These are phyloP conservation scores for Psittacula cyanocephala DNA, from an alignment of 2,113 vertebrate genomes.

Conservation along the genomic window DNA sequence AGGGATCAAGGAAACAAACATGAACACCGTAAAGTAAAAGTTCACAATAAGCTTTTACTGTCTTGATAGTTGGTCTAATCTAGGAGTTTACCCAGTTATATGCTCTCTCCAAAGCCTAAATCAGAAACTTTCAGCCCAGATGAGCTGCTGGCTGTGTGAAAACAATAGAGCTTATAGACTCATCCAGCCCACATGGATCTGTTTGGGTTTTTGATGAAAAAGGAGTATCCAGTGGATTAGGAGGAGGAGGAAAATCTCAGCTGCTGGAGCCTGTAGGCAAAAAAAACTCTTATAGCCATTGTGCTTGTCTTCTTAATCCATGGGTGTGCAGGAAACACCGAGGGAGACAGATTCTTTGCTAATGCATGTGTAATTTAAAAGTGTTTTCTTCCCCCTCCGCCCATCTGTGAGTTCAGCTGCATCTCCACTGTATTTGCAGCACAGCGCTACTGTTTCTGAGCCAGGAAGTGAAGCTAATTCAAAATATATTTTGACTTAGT, in stretches of 20 bases:
- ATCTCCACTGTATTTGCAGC: slow-evolving; percentile 49
- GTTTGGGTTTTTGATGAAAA: slow-evolving; percentile 62
- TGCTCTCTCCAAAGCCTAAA: not conserved
- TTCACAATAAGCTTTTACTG: not conserved
- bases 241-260: not conserved
- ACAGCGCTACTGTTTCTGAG: slow-evolving; percentile 62
- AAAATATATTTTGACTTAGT: slow-evolving; percentile 49
- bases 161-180: slow-evolving; percentile 7
- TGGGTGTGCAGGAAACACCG: slow-evolving; percentile 52
- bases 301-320: slow-evolving; percentile 45
- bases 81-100: not conserved
- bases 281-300: not conserved
- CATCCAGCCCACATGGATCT: not conserved
- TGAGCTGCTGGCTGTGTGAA: not conserved
- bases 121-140: slow-evolving; percentile 33
- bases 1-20: slow-evolving; percentile 7
- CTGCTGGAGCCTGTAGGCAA: slow-evolving; percentile 40
- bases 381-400: slow-evolving; percentile 48
- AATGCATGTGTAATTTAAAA: slow-evolving; percentile 50
- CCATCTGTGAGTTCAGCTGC: slow-evolving; percentile 63
- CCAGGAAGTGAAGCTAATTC: slow-evolving; percentile 52
- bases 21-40: not conserved
- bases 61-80: not conserved
- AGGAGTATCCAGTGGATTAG: slow-evolving; percentile 42
- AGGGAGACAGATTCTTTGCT: slow-evolving; percentile 37